These are phyloP conservation scores for Mycetomoellerius zeteki DNA, from an alignment of 1,140 invertebrate species.

Conservation along the genomic window DNA sequence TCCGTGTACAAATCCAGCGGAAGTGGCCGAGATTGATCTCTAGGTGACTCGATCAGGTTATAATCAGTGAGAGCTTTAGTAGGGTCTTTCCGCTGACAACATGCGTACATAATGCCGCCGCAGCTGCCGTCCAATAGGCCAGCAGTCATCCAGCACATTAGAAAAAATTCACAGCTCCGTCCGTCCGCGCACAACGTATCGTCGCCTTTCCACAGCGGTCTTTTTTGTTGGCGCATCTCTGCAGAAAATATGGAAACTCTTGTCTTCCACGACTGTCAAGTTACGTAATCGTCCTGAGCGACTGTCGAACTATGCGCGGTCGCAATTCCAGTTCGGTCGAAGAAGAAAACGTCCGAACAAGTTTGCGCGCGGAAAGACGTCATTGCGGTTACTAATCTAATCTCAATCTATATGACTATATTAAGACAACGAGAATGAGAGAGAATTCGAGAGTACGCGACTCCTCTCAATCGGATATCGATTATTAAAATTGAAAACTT, in stretches of 20 bases:
- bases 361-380: neutral
- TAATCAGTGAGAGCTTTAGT: constrained; percentile 88
- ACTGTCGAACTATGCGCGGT: neutral
- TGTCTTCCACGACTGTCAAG: constrained; percentile 59
- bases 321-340: neutral
- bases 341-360: neutral
- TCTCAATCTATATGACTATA: neutral
- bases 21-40: constrained; percentile 88
- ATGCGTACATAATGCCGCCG: constrained; percentile 94
- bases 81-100: constrained; percentile 92
- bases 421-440: too few species aligned
- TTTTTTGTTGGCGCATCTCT: constrained; percentile 85
- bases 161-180: constrained; percentile 96
- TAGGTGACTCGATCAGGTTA: constrained; percentile 89
- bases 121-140: constrained; percentile 95
- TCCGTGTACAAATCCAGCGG: constrained; percentile 87
- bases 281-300: constrained; percentile 35
- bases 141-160: constrained; percentile 96
- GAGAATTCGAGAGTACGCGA: neutral
- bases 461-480: neutral
- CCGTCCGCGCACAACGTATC: constrained; percentile 90
- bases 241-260: constrained; percentile 81
- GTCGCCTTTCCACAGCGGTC: constrained; percentile 86
- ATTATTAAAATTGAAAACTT: neutral
- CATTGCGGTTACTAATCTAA: constrained; percentile 7